phyloP scores from a whole-genome alignment of 92 coral and sea anemone genomes.

The Scolanthus callimorphus region DNA sequence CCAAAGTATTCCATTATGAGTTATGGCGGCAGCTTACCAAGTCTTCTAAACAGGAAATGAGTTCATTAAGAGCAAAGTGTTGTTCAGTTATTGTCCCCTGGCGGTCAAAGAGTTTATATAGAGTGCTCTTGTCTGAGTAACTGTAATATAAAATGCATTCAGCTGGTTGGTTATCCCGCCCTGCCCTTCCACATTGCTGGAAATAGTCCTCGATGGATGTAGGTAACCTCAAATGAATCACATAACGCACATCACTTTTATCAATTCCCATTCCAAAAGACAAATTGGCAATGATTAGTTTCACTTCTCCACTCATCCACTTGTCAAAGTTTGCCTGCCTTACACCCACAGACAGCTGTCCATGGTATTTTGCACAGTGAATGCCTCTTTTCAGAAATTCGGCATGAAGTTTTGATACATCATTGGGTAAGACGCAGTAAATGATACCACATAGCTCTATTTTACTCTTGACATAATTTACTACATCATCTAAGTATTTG shows the following conservation, averaged over 20 bases:
- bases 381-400: not conserved
- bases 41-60: no score
- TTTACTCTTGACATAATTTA: not conserved
- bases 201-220: slow-evolving; percentile 13
- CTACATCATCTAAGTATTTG: not conserved
- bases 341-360: slow-evolving; percentile 6
- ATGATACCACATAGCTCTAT: not conserved
- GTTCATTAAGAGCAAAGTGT: no score
- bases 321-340: not conserved
- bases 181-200: slow-evolving; percentile 24
- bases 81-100: no score
- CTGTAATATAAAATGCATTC: not conserved
- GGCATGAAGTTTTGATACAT: not conserved
- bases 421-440: not conserved
- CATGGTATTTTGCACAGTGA: not conserved
- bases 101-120: slow-evolving; percentile 14
- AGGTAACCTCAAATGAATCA: slow-evolving; percentile 7
- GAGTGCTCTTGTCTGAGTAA: slow-evolving; percentile 10
- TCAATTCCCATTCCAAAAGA: slow-evolving; percentile 33
- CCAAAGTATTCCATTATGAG: no score
- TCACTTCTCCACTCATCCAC: slow-evolving; percentile 8
- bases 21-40: no score
- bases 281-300: slow-evolving; percentile 4
- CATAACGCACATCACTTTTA: slow-evolving; percentile 17
- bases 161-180: slow-evolving; percentile 9